Evolutionary conservation across 1,140 invertebrate species (phyloP).

Genomic region (Phymastichus coffea): DNA sequence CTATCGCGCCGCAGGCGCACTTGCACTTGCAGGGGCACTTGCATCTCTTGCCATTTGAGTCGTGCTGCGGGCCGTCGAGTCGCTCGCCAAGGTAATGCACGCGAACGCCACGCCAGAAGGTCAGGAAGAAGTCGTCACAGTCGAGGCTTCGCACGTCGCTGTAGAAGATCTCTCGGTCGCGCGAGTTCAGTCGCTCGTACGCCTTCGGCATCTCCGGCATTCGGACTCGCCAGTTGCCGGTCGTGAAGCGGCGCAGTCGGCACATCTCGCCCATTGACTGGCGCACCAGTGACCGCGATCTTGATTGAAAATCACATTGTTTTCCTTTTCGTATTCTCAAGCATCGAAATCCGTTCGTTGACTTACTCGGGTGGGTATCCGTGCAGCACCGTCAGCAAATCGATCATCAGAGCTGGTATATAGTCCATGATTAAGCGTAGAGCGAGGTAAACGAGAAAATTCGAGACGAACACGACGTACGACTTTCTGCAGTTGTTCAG

Average conservation of each 20-base stretch:
- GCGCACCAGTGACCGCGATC: constrained; percentile 4
- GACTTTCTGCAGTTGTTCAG: constrained; percentile 30
- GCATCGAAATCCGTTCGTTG: no score
- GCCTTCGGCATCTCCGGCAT: constrained; percentile 57
- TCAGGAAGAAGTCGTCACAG: constrained; percentile 63
- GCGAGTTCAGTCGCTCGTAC: constrained; percentile 51
- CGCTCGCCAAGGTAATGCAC: constrained; percentile 43
- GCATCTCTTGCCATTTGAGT: not conserved
- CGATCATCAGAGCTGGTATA: constrained; percentile 62
- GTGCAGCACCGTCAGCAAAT: constrained; percentile 55
- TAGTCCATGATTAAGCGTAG: constrained; percentile 58
- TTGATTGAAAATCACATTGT: no score
- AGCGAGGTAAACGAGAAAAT: constrained; percentile 28
- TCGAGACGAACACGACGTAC: constrained; percentile 31
- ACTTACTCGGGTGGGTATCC: constrained; percentile 64
- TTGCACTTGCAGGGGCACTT: not conserved
- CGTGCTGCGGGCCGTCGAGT: not conserved
- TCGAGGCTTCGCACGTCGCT: constrained; percentile 61
- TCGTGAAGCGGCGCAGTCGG: constrained; percentile 57
- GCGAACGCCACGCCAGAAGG: constrained; percentile 61
- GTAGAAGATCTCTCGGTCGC: constrained; percentile 62
- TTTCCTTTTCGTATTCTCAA: no score
- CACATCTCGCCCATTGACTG: not conserved
- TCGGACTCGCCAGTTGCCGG: constrained; percentile 57
- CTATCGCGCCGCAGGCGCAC: not conserved